Base-by-base conservation (phyloP, 2,797 vertebrate genomes). In the Leuciscus waleckii region DNA sequence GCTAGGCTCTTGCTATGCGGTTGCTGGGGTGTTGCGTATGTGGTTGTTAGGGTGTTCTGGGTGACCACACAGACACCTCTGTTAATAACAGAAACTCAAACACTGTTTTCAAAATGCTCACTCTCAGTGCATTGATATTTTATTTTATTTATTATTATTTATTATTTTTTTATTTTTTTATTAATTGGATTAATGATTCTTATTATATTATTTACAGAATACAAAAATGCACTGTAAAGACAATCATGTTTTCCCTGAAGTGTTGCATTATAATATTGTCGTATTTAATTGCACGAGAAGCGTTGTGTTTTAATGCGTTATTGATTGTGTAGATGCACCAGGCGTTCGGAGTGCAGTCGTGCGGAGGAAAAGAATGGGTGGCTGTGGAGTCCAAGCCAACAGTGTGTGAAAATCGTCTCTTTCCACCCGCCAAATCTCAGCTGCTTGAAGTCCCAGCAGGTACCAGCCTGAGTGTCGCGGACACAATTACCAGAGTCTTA, bases 341-440 rank as follows among this genome's bases (percentile, higher is more conserved):
- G 96, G 93, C 97, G 94, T 91, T 93, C 94, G 0, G 95, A 97
- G 86, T 99, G 98, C 93, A 92, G 87, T 3, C 93, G 96, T 87
- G 96, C 98, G 0, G 93, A 94, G 87, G 95, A 97, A 91, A 93
- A 93, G 65, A 96, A 97, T 82, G 96, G 97, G 86, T 99, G 98
- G 98, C 92, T 99, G 29, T 99, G 97, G 97, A 99, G 98, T 93
- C 96, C 96, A 11, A 89, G 65, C 56, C 94, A 96, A 85, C 90
- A 95, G 39, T 99, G 98, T 65, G 94, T 98, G 91, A 93, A 95
- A 84, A 91, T 99, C 67, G 87, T 95, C 67, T 97, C 94, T 83
- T 97, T 97, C 90, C 88, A 92, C 56, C 98, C 98, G 29, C 92
- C 95, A 69, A 98, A 97, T 84, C 97, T 98, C 93, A 98, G 98